A percentile compares a stretch with the other conserved stretches of the same genome.
Conservation (phyloP, 1,140 invertebrate genomes). For the Anoplolepis gracilipes region DNA sequence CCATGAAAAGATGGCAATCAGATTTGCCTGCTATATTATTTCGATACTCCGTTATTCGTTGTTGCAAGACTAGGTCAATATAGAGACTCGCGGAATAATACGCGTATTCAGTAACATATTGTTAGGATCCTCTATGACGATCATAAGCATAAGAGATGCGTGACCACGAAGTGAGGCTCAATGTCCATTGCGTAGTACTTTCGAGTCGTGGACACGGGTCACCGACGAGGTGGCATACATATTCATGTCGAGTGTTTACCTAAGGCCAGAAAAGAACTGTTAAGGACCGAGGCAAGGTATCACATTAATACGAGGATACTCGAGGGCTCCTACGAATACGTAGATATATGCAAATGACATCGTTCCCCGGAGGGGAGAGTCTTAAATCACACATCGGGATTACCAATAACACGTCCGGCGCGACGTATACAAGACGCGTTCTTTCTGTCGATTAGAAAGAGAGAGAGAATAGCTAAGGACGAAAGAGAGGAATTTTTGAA, state of each 20-base stretch:
- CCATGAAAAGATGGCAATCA: slow-evolving; percentile 8
- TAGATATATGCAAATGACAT: slow-evolving; percentile 76
- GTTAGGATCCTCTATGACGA: slow-evolving; percentile 8
- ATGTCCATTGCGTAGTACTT: slow-evolving; percentile 40
- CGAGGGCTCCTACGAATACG: slow-evolving; percentile 72
- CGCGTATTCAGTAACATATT: slow-evolving; percentile 38
- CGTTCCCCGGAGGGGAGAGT: slow-evolving; percentile 62
- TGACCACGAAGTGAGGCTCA: slow-evolving; percentile 4
- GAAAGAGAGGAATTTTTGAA: not conserved
- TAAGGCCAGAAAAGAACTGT: slow-evolving; percentile 76
- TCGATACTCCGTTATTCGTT: slow-evolving; percentile 19
- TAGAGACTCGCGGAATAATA: slow-evolving; percentile 42
- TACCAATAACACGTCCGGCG: slow-evolving; percentile 71
- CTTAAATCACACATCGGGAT: slow-evolving; percentile 74
- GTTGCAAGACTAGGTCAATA: not conserved
- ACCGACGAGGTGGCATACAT: slow-evolving; percentile 66
- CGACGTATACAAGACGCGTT: slow-evolving; percentile 55
- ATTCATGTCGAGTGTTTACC: slow-evolving; percentile 75
- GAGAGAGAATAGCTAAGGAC: not conserved
- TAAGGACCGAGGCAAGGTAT: slow-evolving; percentile 72
- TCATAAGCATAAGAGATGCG: not conserved
- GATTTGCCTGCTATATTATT: not conserved
- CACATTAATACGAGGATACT: slow-evolving; percentile 75
- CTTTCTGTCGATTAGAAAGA: slow-evolving; percentile 48
- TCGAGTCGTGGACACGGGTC: slow-evolving; percentile 59